Conservation (phyloP, 1,140 invertebrate genomes). For the Calliphora vicina region DNA sequence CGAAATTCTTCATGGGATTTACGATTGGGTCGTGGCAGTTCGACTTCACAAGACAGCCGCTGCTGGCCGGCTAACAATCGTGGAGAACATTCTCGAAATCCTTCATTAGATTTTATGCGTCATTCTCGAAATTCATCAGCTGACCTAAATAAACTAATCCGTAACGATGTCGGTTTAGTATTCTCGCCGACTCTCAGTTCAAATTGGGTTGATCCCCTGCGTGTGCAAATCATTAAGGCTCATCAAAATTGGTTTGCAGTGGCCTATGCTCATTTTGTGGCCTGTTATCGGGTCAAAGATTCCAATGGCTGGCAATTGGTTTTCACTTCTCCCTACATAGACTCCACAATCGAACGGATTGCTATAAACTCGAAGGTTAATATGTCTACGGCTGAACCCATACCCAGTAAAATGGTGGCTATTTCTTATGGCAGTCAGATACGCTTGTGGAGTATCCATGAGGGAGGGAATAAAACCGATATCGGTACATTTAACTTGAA, state of each 20-base stretch:
- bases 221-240: slow-evolving; percentile 93
- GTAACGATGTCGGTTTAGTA: slow-evolving; percentile 75
- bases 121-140: slow-evolving; percentile 80
- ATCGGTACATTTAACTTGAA: slow-evolving; percentile 92
- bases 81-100: slow-evolving; percentile 78
- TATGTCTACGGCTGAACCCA: slow-evolving; percentile 62
- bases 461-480: slow-evolving; percentile 78
- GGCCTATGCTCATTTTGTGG: slow-evolving; percentile 94
- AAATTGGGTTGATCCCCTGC: slow-evolving; percentile 81
- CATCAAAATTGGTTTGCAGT: slow-evolving; percentile 98
- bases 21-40: slow-evolving; percentile 63
- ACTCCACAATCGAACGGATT: slow-evolving; percentile 87
- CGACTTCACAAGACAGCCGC: slow-evolving; percentile 42
- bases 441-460: slow-evolving; percentile 87
- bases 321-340: slow-evolving; percentile 92
- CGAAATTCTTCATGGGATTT: slow-evolving; percentile 84
- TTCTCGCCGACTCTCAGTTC: slow-evolving; percentile 70
- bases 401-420: slow-evolving; percentile 83
- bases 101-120: slow-evolving; percentile 79
- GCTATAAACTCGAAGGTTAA: slow-evolving; percentile 93
- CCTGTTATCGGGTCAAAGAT: slow-evolving; percentile 94
- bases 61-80: slow-evolving; percentile 50
- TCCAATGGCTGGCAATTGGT: slow-evolving; percentile 95
- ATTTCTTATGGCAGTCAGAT: slow-evolving; percentile 88
- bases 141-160: slow-evolving; percentile 78